Conservation (phyloP, 2,797 vertebrate genomes). For the Gymnodraco acuticeps region DNA sequence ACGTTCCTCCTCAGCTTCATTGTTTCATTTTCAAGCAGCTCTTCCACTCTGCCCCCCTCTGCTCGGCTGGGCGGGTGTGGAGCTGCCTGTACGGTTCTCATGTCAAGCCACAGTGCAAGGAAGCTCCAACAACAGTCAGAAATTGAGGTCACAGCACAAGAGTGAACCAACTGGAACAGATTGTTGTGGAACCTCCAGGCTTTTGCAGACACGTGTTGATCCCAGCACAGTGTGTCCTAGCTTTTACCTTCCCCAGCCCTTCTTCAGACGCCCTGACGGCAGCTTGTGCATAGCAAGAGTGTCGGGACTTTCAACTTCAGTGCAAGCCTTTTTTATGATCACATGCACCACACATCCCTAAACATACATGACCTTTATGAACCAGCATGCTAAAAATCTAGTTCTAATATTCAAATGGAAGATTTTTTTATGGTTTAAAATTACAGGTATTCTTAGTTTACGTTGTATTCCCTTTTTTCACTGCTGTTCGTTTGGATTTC, state of each 20-base stretch:
- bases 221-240: conserved; percentile 70
- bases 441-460: background rate
- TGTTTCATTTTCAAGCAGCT: conserved; percentile 70
- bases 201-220: conserved; percentile 84
- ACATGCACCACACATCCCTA: conserved; percentile 26
- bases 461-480: background rate
- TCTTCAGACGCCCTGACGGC: conserved; percentile 57
- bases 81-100: conserved; percentile 64
- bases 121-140: conserved; percentile 79
- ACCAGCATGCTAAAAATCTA: background rate
- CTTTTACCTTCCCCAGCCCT: conserved; percentile 73
- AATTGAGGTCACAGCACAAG: conserved; percentile 83
- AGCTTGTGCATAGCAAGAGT: conserved; percentile 62
- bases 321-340: conserved; percentile 38
- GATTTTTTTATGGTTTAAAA: background rate
- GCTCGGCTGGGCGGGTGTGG: conserved; percentile 57
- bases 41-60: conserved; percentile 54
- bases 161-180: conserved; percentile 85
- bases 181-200: conserved; percentile 83
- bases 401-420: background rate
- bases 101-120: conserved; percentile 74
- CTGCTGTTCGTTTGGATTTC: background rate
- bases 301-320: conserved; percentile 50
- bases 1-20: conserved; percentile 57
- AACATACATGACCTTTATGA: conserved; percentile 13